Conservation (phyloP, 2,797 vertebrate genomes). For the Pagetopsis macropterus region DNA sequence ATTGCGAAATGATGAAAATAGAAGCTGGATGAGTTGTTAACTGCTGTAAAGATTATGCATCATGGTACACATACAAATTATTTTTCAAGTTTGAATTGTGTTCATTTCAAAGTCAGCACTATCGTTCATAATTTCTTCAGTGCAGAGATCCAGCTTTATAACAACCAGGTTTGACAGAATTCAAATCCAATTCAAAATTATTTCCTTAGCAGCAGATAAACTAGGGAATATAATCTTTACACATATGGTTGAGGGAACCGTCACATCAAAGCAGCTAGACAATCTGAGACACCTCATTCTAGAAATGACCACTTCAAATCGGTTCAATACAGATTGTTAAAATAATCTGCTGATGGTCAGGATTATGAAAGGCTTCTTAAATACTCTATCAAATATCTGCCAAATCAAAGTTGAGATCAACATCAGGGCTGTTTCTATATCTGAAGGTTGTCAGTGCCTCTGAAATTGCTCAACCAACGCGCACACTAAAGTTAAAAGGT, state of each 20-base stretch:
- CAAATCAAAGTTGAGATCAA: not conserved
- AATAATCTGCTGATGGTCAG: not conserved
- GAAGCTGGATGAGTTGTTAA: not conserved
- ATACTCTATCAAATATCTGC: not conserved
- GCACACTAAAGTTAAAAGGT: conserved; percentile 8
- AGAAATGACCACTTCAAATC: not conserved
- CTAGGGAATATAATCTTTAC: conserved; percentile 1
- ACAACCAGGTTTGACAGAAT: not conserved
- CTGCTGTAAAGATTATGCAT: not conserved
- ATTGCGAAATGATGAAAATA: conserved; percentile 5
- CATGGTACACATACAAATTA: not conserved
- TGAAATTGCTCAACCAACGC: not conserved
- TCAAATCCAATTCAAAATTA: not conserved
- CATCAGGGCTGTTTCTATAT: conserved; percentile 23
- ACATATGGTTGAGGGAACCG: conserved; percentile 1
- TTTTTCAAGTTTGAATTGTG: not conserved
- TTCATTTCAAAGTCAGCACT: not conserved
- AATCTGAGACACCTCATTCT: not conserved
- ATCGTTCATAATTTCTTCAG: not conserved
- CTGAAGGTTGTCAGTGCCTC: conserved; percentile 16
- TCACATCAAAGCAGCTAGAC: not conserved
- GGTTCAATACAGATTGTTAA: not conserved
- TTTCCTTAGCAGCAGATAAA: conserved; percentile 16
- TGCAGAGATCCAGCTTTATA: not conserved
- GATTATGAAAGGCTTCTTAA: not conserved